Conservation (phyloP, 1,140 invertebrate species). For the Drosophila willistoni region DNA sequence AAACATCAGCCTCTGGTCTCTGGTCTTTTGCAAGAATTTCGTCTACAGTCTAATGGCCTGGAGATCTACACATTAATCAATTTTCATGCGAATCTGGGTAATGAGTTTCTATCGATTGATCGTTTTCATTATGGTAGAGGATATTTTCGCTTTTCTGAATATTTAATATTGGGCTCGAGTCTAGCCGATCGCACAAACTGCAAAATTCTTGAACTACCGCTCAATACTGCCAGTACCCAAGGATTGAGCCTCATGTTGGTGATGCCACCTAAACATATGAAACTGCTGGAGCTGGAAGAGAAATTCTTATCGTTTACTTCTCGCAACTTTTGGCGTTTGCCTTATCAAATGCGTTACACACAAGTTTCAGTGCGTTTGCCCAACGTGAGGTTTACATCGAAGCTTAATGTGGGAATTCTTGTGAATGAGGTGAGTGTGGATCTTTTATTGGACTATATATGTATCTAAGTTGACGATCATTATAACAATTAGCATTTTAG, state of each 20-base stretch:
- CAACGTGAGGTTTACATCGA: neutral
- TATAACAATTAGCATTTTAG: too few relatives aligned
- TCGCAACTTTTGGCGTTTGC: neutral
- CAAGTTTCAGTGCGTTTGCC: slow-evolving; percentile 14
- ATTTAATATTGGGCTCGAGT: neutral
- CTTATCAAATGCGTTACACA: neutral
- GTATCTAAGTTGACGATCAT: too few relatives aligned
- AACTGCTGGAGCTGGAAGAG: neutral
- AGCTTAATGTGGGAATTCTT: neutral
- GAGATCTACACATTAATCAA: neutral
- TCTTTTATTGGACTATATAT: too few relatives aligned
- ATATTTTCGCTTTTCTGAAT: neutral
- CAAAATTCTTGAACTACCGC: slow-evolving; percentile 9
- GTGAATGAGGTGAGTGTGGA: neutral
- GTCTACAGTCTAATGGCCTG: neutral
- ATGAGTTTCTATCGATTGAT: neutral
- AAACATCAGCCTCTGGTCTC: neutral
- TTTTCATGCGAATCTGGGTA: neutral
- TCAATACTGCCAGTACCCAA: neutral
- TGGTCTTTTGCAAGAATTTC: neutral
- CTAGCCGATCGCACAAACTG: neutral
- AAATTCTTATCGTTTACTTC: neutral
- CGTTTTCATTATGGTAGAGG: neutral
- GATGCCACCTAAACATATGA: neutral
- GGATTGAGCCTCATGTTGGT: neutral